Base-by-base conservation (phyloP, 2,888 invertebrate species). In the Brenthis daphne region DNA sequence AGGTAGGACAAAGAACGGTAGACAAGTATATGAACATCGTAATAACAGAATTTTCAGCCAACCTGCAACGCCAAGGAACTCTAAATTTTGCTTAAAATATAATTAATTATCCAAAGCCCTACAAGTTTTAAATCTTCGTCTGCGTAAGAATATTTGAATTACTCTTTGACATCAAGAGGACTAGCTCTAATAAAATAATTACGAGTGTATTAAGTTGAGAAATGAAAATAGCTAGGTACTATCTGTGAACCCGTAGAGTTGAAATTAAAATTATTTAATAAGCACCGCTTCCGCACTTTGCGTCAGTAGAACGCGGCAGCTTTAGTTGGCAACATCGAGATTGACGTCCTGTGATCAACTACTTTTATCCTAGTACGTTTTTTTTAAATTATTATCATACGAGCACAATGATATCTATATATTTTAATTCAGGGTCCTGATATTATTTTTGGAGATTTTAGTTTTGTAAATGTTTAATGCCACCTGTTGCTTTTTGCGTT, bases 181-280 rank as follows among this genome's bases (percentile, higher is more conserved):
- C 29, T 37, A 20, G 0, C 24, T 16, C 11, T 20, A 20, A 54
- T 20, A 20, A 6, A 4, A 56, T 47, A 48, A 58, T 16, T 53
- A 13, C 29, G 29, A 29, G 29, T 29, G 4, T 5, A 4, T 14
- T 14, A 8, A 33, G 12, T 33, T n/a, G 4, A 61, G 0, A 13
- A 33, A 37, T 16, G 50, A 33, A 53, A 37, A 63, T 14, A 43
- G 20, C 20, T 20, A 20, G 20, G 14, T 43, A 13, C 12, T 4
- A 43, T 20, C 11, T 20, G 24, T 24, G 20, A 20, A 53, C 20
- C 5, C 5, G 51, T 53, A 20, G 13, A 63, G 8, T 43, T 53
- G 53, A 63, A 63, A 53, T 61, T 33, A 61, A 63, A 43, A 51
- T 63, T 37, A 63, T 63, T 63, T 53, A 63, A 53, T 63, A 63